Base-by-base conservation (phyloP, 92 coral and sea anemone species). In the Palythoa heliodiscus region DNA sequence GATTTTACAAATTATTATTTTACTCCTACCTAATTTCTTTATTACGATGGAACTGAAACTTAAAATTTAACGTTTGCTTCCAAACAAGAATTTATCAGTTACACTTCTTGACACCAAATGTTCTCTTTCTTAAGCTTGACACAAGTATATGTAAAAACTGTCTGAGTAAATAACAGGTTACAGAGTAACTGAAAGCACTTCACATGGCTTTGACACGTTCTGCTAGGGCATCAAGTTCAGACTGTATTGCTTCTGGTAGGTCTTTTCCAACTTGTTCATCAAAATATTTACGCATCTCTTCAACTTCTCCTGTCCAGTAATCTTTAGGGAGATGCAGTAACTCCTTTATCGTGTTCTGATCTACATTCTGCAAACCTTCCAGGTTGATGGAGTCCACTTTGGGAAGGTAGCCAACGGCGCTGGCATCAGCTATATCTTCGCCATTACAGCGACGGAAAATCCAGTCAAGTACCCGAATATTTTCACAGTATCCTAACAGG, bases 391-490 rank as follows among this genome's bases (percentile, higher is more conserved):
- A 25, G 4, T 90, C 99, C 16, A 82, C 73, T 77, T 96, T 96
- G 73, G 99, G 99, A 5, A 96, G 57, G 87, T 68, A 89, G 24
- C 99, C 99, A 89, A 96, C 70, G 1, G 99, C 93, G 10, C 78
- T 89, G 22, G 70, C 88, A 12, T 87, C 93, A 12, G 93, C 90
- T 53, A 96, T 88, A 37, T 96, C 99, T 75, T 94, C 97, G 54
- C 89, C 85, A 71, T 92, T 88, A 60, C 93, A 89, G 63, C 99
- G 97, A 52, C 78, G 89, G 84, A 94, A 94, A 39, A 93, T 73
- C 99, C 99, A 96, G 73, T 96, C 99, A 48, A 96, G 70, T 12
- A 96, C 99, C 37, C 99, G 95, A 85, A 92, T 86, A 85, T 96
- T 96, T 87, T 96, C 99, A 20, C 99, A 98, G 86, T 92, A 96